Base-by-base conservation (phyloP, 1,140 invertebrate genomes). In the Oncopodura yosiiana region DNA sequence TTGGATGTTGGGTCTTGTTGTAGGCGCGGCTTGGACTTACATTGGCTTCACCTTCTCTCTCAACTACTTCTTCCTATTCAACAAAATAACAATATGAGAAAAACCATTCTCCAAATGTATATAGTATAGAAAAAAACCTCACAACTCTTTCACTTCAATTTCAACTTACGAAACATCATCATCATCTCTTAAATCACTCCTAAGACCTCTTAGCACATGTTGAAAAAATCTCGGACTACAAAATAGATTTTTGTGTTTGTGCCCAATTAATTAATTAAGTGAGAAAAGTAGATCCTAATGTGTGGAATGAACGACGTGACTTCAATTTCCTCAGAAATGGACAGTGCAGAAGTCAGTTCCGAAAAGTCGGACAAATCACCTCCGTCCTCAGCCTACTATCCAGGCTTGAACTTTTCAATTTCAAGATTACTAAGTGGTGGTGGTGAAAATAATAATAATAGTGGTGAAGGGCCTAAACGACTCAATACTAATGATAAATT, bases 271-370 rank as follows among this genome's bases (percentile, higher is more conserved):
- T 23, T 11, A 39, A 29, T 38, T 29, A 48, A 49, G 27, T 39
- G 27, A 26, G 27, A 36, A 48, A 32, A 37, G 46, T 44, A 48
- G 12, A n/a, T n/a, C 49, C 37, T 29, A 57, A 60, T 60, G 61
- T 63, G 61, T 55, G 56, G 56, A 49, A 63, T 63, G 61, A 63
- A 43, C 52, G 60, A 56, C 23, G 57, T 57, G 27, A 55, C 54
- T 34, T 23, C 29, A 34, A 49, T 51, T 36, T 53, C 60, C 43
- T 61, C 58, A 37, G 56, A 51, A 44, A 60, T 55, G 53, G 53
- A 56, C 52, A 60, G 52, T 32, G 48, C 49, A 24, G 48, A 57
- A 27, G 41, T 45, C 24, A 48, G 29, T 57, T 43, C 32, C 9
- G 39, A 36, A 19, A 51, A 61, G 44, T 57, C 44, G 53, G 43